Conservation (phyloP, 2,113 vertebrate genomes). For the Deroptyus accipitrinus region DNA sequence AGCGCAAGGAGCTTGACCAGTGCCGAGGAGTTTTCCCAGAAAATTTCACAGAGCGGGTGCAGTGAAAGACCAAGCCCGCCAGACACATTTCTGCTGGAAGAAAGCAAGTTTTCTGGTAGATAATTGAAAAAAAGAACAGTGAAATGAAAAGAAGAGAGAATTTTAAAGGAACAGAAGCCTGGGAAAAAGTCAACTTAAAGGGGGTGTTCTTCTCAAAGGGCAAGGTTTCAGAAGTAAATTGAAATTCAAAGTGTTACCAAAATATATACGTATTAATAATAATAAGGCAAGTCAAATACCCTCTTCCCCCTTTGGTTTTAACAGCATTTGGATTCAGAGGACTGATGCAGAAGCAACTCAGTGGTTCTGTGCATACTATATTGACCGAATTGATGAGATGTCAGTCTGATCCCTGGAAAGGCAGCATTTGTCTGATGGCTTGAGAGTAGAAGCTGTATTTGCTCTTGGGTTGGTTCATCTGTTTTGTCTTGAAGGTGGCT, state of each 20-base stretch:
- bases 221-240: constrained; percentile 49
- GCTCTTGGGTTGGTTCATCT: constrained; percentile 27
- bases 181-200: constrained; percentile 44
- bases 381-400: neutral
- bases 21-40: constrained; percentile 94
- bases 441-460: constrained; percentile 10
- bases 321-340: constrained; percentile 46
- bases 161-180: constrained; percentile 57
- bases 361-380: constrained; percentile 31
- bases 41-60: constrained; percentile 95
- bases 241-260: constrained; percentile 48
- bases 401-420: neutral
- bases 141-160: constrained; percentile 45
- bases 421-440: neutral
- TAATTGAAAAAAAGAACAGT: constrained; percentile 48
- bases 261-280: constrained; percentile 39
- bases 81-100: constrained; percentile 42
- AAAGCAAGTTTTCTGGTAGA: constrained; percentile 62
- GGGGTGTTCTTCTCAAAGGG: constrained; percentile 62
- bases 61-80: constrained; percentile 60
- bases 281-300: constrained; percentile 39
- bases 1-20: constrained; percentile 83
- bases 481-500: constrained; percentile 55
- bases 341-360: constrained; percentile 26
- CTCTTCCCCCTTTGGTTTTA: constrained; percentile 47